phyloP scores from a whole-genome alignment of 2,797 vertebrate species.

The Phalloptychus januarius region DNA sequence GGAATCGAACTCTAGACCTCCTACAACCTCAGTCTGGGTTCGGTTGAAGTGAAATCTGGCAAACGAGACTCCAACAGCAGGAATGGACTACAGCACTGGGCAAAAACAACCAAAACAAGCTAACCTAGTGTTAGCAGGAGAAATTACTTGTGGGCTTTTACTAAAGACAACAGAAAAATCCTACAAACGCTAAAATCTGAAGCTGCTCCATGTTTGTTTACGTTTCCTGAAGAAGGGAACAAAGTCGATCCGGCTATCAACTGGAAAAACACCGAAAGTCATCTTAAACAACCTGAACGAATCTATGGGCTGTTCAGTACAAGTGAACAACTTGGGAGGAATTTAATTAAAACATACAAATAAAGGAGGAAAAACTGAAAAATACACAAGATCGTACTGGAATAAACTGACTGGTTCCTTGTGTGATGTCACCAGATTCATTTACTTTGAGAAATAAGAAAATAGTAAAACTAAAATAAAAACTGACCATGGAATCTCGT shows the following conservation, averaged over 20 bases:
- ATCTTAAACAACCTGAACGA: background rate
- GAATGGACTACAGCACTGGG: too few species aligned
- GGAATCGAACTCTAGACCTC: too few species aligned
- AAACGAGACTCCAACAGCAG: too few species aligned
- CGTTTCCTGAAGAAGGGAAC: background rate
- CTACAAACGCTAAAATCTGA: too few species aligned
- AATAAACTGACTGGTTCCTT: background rate
- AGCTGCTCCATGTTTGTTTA: too few species aligned
- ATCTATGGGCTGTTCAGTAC: background rate
- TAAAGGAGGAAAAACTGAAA: background rate
- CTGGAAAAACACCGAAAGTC: background rate
- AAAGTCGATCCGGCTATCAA: background rate
- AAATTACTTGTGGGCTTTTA: too few species aligned
- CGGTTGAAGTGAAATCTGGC: too few species aligned
- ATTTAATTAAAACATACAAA: background rate
- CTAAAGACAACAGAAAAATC: too few species aligned
- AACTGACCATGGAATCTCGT: background rate
- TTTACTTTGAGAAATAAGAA: background rate
- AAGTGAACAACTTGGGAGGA: background rate
- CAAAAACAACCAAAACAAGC: too few species aligned
- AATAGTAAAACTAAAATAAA: background rate
- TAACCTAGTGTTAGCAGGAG: too few species aligned
- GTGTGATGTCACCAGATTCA: background rate
- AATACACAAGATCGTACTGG: background rate
- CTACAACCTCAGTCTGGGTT: too few species aligned